phyloP scores from a whole-genome alignment of 2,888 invertebrate species.

The Spodoptera littoralis region DNA sequence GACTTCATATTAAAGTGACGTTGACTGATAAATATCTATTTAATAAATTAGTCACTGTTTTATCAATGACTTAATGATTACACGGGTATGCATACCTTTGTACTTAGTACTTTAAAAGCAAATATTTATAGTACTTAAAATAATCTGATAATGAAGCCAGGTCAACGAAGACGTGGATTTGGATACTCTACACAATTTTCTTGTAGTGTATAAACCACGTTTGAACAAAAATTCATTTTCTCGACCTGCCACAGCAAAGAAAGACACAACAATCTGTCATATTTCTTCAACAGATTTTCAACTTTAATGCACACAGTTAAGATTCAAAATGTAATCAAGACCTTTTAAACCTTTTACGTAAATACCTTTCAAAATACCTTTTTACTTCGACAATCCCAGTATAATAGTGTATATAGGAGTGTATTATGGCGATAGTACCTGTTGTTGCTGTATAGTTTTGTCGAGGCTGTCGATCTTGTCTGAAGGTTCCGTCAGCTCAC shows the following conservation, averaged over 20 bases:
- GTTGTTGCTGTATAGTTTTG: conserved; percentile 91
- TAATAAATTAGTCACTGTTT: not conserved
- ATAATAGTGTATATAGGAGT: conserved; percentile 1
- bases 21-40: not conserved
- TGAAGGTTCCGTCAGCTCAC: conserved; percentile 77
- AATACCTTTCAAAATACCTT: conserved; percentile 13
- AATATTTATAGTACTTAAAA: not conserved
- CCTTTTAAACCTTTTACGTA: too few species aligned
- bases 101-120: not conserved
- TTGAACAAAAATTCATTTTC: too few species aligned
- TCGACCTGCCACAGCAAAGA: too few species aligned
- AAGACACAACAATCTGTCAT: too few species aligned
- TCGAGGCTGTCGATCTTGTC: conserved; percentile 90
- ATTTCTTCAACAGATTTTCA: too few species aligned
- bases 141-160: too few species aligned
- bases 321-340: too few species aligned
- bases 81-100: too few species aligned
- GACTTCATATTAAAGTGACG: not conserved
- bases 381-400: not conserved
- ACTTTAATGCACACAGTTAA: too few species aligned
- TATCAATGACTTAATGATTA: conserved; percentile 3
- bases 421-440: conserved; percentile 76
- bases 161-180: too few species aligned
- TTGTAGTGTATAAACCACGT: too few species aligned
- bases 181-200: too few species aligned